Evolutionary conservation across 2,797 vertebrate genomes (phyloP).

Genomic region (Thalassophryne amazonica): DNA sequence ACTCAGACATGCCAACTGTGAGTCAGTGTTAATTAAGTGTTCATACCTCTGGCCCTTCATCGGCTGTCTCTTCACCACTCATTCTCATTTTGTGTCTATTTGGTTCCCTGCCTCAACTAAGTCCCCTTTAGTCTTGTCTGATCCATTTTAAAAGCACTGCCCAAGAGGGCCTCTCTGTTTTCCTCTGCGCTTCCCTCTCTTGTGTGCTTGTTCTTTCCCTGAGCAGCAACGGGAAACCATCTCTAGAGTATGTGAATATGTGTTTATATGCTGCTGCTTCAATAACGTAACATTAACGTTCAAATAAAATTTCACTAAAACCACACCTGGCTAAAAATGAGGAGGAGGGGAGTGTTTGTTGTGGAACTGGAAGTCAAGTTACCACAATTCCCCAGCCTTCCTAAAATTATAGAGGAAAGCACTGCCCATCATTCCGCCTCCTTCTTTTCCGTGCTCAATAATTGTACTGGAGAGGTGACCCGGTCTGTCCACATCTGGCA

Average conservation of each 20-base stretch:
- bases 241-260: too few species aligned
- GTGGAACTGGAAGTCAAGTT: slow-evolving; percentile 56
- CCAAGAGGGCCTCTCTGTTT: slow-evolving; percentile 16
- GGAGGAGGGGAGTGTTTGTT: slow-evolving; percentile 50
- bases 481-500: slow-evolving; percentile 77
- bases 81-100: slow-evolving; percentile 72
- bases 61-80: slow-evolving; percentile 12
- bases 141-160: slow-evolving; percentile 68
- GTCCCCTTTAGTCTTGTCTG: slow-evolving; percentile 62
- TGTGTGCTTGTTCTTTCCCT: slow-evolving; percentile 21
- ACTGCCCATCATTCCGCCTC: slow-evolving; percentile 47
- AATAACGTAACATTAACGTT: too few species aligned
- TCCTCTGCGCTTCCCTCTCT: slow-evolving; percentile 15
- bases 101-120: slow-evolving; percentile 52
- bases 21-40: slow-evolving; percentile 39
- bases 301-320: slow-evolving; percentile 38
- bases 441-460: slow-evolving; percentile 66
- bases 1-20: background rate
- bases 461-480: slow-evolving; percentile 71
- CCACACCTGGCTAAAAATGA: slow-evolving; percentile 24
- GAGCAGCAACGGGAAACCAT: too few species aligned
- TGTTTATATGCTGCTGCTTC: too few species aligned
- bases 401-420: slow-evolving; percentile 63
- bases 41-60: slow-evolving; percentile 14
- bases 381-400: slow-evolving; percentile 46